Conservation (phyloP, 2,113 vertebrate genomes). For the Leucoraja erinaceus region DNA sequence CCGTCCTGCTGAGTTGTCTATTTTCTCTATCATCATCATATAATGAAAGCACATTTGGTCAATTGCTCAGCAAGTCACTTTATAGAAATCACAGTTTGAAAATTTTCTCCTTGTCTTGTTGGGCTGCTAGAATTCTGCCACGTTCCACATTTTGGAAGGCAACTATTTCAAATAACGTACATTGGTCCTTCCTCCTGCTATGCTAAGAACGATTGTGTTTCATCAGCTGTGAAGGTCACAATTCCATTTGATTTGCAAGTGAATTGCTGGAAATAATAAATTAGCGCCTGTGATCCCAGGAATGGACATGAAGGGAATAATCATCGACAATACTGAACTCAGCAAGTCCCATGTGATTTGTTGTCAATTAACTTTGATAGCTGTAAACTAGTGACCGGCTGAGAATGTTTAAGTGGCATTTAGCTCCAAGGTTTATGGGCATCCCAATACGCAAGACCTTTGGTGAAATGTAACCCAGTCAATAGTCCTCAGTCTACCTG, state of each 20-base stretch:
- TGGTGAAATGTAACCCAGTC: neutral
- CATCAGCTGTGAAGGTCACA: neutral
- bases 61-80: neutral
- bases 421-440: neutral
- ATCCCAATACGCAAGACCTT: neutral
- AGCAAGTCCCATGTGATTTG: neutral
- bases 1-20: too few relatives aligned
- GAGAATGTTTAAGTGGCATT: neutral
- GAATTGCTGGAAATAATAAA: neutral
- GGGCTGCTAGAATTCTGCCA: neutral
- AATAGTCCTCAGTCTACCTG: neutral
- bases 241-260: neutral
- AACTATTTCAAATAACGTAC: neutral
- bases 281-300: neutral
- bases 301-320: neutral
- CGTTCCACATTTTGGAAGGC: neutral
- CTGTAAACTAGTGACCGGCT: neutral
- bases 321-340: neutral
- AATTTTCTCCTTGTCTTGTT: neutral
- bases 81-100: neutral
- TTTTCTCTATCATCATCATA: too few relatives aligned
- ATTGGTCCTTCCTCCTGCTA: neutral
- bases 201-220: neutral
- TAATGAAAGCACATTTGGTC: neutral
- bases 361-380: neutral